Conservation (phyloP, 2,888 invertebrate species). For the Bembecia ichneumoniformis region DNA sequence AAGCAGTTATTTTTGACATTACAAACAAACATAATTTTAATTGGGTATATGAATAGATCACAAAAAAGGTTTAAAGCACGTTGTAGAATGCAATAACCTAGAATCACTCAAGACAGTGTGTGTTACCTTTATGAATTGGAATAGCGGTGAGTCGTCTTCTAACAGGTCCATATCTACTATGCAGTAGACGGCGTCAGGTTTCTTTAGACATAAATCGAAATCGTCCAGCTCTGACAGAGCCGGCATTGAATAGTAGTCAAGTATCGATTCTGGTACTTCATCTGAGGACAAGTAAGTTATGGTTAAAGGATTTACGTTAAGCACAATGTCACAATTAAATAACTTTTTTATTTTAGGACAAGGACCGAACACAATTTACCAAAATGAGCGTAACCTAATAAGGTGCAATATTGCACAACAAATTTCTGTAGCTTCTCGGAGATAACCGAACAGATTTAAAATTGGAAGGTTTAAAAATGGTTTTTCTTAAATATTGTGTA, state of each 20-base stretch:
- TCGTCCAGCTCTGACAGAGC: slow-evolving; percentile 57
- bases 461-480: no score
- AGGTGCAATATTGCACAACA: no score
- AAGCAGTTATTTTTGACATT: no score
- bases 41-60: no score
- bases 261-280: slow-evolving; percentile 19
- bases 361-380: neutral
- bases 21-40: no score
- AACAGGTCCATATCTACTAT: slow-evolving; percentile 53
- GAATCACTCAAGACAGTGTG: neutral
- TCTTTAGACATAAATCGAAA: slow-evolving; percentile 49
- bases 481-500: no score
- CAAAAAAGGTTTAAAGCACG: no score
- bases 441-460: no score
- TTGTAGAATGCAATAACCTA: neutral
- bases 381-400: no score
- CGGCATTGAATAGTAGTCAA: slow-evolving; percentile 63
- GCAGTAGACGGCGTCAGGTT: slow-evolving; percentile 55
- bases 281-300: slow-evolving; percentile 14
- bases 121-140: slow-evolving; percentile 53
- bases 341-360: neutral
- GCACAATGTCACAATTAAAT: neutral
- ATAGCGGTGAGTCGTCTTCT: slow-evolving; percentile 56
- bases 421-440: no score
- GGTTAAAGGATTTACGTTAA: neutral